Evolutionary conservation across 2,797 vertebrate species (phyloP).

Genomic region (Hoplostethus mediterraneus): DNA sequence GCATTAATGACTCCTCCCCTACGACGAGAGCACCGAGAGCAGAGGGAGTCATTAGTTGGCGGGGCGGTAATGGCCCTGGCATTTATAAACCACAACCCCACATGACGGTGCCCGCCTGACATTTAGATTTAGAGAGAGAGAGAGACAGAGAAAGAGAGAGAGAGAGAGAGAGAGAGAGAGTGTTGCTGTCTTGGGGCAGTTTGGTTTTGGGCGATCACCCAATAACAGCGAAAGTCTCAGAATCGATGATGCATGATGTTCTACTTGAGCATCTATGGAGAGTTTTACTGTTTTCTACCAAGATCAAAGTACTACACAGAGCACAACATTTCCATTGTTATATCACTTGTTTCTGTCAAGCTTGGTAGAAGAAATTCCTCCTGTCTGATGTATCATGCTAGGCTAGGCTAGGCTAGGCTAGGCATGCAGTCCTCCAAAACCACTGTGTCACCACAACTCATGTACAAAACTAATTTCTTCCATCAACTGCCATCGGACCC

Average conservation of each 20-base stretch:
- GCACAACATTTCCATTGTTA: too few relatives aligned
- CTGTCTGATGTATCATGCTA: too few relatives aligned
- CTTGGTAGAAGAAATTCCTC: too few relatives aligned
- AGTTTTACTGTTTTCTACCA: too few relatives aligned
- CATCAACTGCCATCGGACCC: too few relatives aligned
- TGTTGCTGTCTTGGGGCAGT: slow-evolving; percentile 7
- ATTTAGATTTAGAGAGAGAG: slow-evolving; percentile 38
- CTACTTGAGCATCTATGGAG: neutral
- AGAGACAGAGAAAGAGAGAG: slow-evolving; percentile 3
- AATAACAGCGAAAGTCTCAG: neutral
- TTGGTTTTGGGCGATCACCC: slow-evolving; percentile 15
- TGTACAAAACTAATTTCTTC: too few relatives aligned
- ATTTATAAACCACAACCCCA: slow-evolving; percentile 57
- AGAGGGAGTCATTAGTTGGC: slow-evolving; percentile 67
- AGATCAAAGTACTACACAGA: too few relatives aligned
- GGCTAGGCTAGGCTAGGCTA: too few relatives aligned
- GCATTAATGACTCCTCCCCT: slow-evolving; percentile 51
- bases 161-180: neutral
- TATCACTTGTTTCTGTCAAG: too few relatives aligned
- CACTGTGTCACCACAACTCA: too few relatives aligned
- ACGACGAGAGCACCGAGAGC: slow-evolving; percentile 37
- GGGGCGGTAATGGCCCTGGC: slow-evolving; percentile 64
- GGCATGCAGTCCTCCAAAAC: too few relatives aligned
- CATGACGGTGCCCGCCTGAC: slow-evolving; percentile 40
- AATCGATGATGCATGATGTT: neutral